Evolutionary conservation across 2,797 vertebrate genomes (phyloP), one percentile per base, ranked within the genome.

Genomic region (Malacoraja senta): DNA sequence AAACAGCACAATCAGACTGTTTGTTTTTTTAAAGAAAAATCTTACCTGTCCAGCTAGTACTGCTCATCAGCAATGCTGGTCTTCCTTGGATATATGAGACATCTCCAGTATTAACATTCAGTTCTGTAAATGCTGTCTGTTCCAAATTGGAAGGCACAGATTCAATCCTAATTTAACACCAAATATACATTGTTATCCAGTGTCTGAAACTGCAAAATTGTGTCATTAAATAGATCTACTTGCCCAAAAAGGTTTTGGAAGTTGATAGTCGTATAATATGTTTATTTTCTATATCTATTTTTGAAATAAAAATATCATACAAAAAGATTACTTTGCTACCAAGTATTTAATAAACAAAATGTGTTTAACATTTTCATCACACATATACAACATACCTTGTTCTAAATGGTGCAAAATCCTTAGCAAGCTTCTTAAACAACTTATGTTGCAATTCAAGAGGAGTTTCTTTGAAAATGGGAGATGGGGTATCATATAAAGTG

Each of bases 1-100:
- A 91, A 71, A 0, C 13, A 44, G 88, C 4, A 32, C 61, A 17
- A 6, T 68, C 71, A 24, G 38, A 71, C 1, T 91, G 19, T 65
- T 0, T 26, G 1, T 74, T 32, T 80, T 32, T 21, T 26, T 12
- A 15, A n/a, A 90, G 44, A 88, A 65, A 8, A 12, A 0, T 10
- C 35, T 72, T 17, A 99, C 98, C 98, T 94, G 99, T 99, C 99
- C 99, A 99, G 96, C 99, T 99, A 15, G 99, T 99, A 96, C 98
- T 99, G 96, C 99, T 99, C 94, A 99, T 88, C 44, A 99, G 95
- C 63, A 99, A 96, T 8, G 97, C 98, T 0, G 99, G 98, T 9
- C 98, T 96, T 76, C 94, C 95, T 0, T n/a, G 0, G 71, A 83
- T 63, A 92, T 8, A 94, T 0, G 78, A 94, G 95, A 98, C 97